A percentile compares a stretch with the other conserved stretches of the same genome.
phyloP scores from a whole-genome alignment of 2,113 vertebrate species.

The Pyrgilauda ruficollis region DNA sequence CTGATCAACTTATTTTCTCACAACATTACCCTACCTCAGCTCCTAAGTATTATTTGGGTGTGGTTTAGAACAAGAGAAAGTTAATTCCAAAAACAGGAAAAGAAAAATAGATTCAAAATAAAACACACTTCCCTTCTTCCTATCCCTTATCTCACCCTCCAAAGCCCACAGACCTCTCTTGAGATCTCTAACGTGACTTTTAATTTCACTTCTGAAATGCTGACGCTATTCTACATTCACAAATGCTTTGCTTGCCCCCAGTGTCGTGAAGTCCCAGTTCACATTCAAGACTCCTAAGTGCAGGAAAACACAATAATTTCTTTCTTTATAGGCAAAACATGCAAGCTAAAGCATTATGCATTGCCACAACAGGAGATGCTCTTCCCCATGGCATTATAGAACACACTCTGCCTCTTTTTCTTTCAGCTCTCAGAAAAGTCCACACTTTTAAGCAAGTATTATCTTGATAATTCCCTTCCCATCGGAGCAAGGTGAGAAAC shows the following conservation, averaged over 20 bases:
- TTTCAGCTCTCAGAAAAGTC: neutral
- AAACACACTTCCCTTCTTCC: neutral
- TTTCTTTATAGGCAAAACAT: neutral
- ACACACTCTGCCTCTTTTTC: neutral
- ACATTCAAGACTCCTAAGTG: neutral
- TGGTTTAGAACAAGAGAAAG: neutral
- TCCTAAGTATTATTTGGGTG: neutral
- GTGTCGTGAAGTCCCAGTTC: neutral
- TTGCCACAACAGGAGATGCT: neutral
- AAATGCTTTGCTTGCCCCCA: neutral
- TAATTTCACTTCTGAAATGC: neutral
- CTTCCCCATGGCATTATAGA: accelerated
- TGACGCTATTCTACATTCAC: neutral
- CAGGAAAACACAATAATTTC: neutral
- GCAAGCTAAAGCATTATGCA: neutral
- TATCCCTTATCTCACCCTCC: neutral
- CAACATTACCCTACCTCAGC: neutral
- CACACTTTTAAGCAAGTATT: neutral
- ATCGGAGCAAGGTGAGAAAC: neutral
- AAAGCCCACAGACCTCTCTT: neutral
- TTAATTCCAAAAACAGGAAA: neutral
- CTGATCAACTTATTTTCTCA: neutral
- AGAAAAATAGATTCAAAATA: neutral
- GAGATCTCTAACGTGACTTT: accelerated
- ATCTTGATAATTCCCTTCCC: neutral